Evolutionary conservation across 2,888 invertebrate genomes (phyloP).

Genomic region (Dione vanillae): DNA sequence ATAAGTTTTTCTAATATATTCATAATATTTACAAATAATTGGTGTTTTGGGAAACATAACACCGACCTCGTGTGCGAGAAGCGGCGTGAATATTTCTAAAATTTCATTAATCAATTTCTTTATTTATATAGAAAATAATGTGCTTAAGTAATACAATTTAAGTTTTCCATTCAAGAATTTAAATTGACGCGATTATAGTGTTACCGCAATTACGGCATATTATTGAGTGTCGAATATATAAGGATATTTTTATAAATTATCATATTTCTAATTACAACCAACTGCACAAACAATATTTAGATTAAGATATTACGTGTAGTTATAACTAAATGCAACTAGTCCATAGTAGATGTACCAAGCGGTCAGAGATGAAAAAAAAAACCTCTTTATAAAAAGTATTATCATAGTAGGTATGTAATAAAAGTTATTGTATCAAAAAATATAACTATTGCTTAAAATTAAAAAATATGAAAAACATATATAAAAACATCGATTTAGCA

Average conservation of each 20-base stretch:
- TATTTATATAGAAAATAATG: background rate
- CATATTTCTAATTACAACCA: slow-evolving; percentile 4
- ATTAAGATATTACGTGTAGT: background rate
- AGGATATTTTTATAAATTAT: background rate
- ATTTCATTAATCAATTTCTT: background rate
- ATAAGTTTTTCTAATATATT: background rate
- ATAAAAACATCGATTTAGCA: background rate
- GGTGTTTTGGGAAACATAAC: slow-evolving; percentile 22
- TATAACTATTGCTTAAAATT: background rate
- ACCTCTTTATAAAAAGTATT: background rate
- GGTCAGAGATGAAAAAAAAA: background rate
- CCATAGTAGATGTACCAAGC: slow-evolving; percentile 7
- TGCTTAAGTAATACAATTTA: background rate
- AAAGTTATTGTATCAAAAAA: background rate
- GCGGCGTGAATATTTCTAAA: slow-evolving; percentile 29
- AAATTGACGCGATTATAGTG: slow-evolving; percentile 1
- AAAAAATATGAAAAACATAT: background rate
- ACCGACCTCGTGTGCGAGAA: slow-evolving; percentile 17
- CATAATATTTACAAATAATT: background rate
- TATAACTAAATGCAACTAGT: slow-evolving; percentile 9
- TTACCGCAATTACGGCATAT: background rate
- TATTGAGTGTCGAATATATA: background rate
- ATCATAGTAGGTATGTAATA: background rate
- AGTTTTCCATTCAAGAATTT: background rate
- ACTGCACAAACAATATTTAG: slow-evolving; percentile 14